Evolutionary conservation across 2,888 invertebrate genomes (phyloP), one percentile per base, ranked within the genome.

Genomic region (Meiosimyza platycephala): DNA sequence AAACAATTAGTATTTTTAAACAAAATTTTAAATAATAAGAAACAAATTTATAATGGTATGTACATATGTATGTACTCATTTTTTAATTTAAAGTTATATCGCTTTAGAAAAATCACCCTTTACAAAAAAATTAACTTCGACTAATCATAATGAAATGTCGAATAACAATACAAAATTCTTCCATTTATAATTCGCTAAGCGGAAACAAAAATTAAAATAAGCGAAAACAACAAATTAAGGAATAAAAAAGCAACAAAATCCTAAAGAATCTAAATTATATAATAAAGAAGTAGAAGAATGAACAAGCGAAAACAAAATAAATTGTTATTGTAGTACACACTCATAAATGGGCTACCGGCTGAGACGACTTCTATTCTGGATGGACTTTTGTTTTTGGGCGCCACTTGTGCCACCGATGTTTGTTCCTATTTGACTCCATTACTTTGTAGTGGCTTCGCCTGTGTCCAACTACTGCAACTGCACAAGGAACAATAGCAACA

Each of bases 101-200:
- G 28, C 28, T 4, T 3, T 28, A 28, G 4, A 28, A 28, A 57
- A 57, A 57, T 12, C 28, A 1, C 22, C 11, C 28, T 28, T 2
- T 28, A 57, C 13, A 5, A 18, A 11, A 57, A 22, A 57, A 2
- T 57, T 57, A 57, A 6, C 12, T 15, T 6, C 57, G 12, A 18
- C 13, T 18, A 57, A 57, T 22, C 55, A 57, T 57, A 47, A 47
- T 40, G 60, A 47, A 63, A 47, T 63, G 47, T 47, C 48, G 63
- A 63, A 64, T 64, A 64, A 28, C 28, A 64, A 64, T 64, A 28
- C 9, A 51, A 51, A 51, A 64, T 52, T 64, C 22, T 9, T 40
- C 40, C 6, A 1, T 64, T 51, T 28, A 28, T 50, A 64, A 64
- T 64, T 13, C 51, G 51, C 64, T 51, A 18, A 64, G 51, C 52